phyloP scores from a whole-genome alignment of 2,797 vertebrate species.

The Carcharodon carcharias region DNA sequence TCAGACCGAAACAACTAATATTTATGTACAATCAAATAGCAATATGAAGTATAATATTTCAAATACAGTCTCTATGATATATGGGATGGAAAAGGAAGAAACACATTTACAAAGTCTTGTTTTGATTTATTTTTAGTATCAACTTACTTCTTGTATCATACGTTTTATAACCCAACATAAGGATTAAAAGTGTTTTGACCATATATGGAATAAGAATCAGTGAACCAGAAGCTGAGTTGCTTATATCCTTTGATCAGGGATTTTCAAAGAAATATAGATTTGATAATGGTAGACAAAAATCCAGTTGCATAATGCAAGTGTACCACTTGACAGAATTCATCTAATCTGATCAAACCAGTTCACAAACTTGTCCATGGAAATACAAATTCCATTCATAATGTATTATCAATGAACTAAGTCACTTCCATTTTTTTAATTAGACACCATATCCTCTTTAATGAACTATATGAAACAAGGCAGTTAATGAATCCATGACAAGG shows the following conservation, averaged over 20 bases:
- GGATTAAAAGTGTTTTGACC: too few species aligned
- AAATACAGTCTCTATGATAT: not conserved
- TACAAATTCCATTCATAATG: not conserved
- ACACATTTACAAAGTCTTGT: not conserved
- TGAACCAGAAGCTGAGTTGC: not conserved
- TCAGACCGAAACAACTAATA: not conserved
- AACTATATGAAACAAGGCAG: not conserved
- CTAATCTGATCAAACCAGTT: not conserved
- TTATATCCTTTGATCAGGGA: not conserved
- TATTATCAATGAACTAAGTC: not conserved
- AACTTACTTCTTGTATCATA: not conserved
- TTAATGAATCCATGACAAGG: not conserved
- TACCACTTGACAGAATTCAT: not conserved
- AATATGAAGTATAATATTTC: not conserved
- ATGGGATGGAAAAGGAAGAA: not conserved
- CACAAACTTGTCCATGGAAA: not conserved
- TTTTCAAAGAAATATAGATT: not conserved
- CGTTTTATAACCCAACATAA: not conserved
- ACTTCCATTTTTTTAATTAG: not conserved
- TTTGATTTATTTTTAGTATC: not conserved
- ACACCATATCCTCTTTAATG: not conserved
- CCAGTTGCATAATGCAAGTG: not conserved
- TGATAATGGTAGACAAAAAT: not conserved
- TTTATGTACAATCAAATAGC: not conserved
- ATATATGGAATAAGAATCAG: not conserved